Evolutionary conservation across 2,113 vertebrate genomes (phyloP), one percentile per base, ranked within the genome.

Genomic region (Malaclemys terrapin): DNA sequence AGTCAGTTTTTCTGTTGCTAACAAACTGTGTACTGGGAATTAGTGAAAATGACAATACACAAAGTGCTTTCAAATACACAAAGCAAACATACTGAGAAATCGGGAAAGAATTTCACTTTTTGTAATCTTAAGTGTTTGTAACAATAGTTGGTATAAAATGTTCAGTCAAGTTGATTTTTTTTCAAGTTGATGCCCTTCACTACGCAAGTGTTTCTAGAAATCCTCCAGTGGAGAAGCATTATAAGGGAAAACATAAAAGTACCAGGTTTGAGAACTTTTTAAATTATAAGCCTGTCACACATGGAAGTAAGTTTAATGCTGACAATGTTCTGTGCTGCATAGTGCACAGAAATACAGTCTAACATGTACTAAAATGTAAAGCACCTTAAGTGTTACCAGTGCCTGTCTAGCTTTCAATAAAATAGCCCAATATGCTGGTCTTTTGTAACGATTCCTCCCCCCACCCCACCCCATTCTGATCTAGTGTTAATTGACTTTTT

Each of bases 301-400:
- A 0, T 12, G 49, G 31, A 8, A 0, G 52, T 10, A 1, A 5
- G 1, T 5, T 5, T 2, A 4, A 31, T 9, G 69, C 29, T 8
- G 0, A 2, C 10, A 5, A 1, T 49, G 2, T 14, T 59, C 62
- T 29, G 35, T 81, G n/a, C 83, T 11, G 13, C 45, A 1, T 27
- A 1, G 0, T 10, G 9, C 38, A 24, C 38, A 2, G 20, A 56
- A 17, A 27, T 76, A 24, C 35, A 69, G 5, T 52, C 20, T 56
- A 82, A 27, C 53, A 6, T 27, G n/a, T 5, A 38, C 14, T 54
- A 53, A 57, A 82, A 57, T 16, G 7, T 42, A 38, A 14, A 88
- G 2, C 9, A 8, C 50, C 49, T 6, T 1, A 0, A 4, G 56
- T 19, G 0, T 9, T 47, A 3, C 1, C 31, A 38, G 5, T 11